These are phyloP conservation scores for Dallia pectoralis DNA, from an alignment of 2,797 vertebrate species.

Conservation along the genomic window DNA sequence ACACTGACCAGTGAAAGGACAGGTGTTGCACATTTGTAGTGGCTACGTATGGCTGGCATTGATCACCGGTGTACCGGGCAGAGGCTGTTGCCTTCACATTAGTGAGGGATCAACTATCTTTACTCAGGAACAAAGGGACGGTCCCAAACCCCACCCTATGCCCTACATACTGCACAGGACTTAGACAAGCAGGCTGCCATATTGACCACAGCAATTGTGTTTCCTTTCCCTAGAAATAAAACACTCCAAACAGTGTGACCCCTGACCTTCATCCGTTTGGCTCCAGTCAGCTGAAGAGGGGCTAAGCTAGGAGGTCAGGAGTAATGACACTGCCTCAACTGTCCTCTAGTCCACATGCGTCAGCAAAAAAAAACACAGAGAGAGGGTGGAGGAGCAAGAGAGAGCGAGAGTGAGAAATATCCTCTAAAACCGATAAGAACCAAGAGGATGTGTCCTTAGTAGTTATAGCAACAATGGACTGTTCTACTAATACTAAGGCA, in stretches of 20 bases:
- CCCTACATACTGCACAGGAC: not conserved
- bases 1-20: too few species aligned
- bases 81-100: not conserved
- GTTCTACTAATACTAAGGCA: not conserved
- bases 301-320: not conserved
- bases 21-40: too few species aligned
- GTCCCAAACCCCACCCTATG: not conserved
- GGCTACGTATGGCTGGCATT: too few species aligned
- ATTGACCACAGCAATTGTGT: not conserved
- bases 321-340: not conserved
- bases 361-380: not conserved
- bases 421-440: not conserved
- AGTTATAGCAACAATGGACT: not conserved
- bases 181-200: not conserved
- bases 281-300: not conserved
- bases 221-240: not conserved
- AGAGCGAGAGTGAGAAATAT: not conserved
- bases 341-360: not conserved
- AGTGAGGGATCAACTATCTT: not conserved
- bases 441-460: not conserved
- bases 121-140: too few species aligned
- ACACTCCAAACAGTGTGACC: not conserved
- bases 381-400: not conserved
- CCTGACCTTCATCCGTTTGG: not conserved
- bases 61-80: too few species aligned